A percentile compares a stretch with the other conserved stretches of the same genome.
These are phyloP conservation scores for Ophioninae sp. DNA, from an alignment of 2,888 invertebrate species.

Conservation along the genomic window DNA sequence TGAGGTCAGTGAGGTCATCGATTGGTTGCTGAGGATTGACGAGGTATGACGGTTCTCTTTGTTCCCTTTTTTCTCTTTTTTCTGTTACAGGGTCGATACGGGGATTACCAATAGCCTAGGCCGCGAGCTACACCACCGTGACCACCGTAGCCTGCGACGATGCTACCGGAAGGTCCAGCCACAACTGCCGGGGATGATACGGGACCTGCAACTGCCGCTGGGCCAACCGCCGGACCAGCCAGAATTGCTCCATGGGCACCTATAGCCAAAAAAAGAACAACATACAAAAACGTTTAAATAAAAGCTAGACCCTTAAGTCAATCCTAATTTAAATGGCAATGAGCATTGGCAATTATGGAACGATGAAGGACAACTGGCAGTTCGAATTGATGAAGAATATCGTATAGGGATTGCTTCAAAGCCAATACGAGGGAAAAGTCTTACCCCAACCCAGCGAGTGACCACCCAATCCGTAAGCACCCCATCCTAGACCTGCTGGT, in stretches of 20 bases:
- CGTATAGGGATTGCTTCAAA: not conserved
- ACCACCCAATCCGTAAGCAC: constrained; percentile 60
- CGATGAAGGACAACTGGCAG: too few species aligned
- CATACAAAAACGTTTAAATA: not conserved
- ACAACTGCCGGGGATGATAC: constrained; percentile 76
- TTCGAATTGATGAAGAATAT: not conserved
- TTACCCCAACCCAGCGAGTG: constrained; percentile 51
- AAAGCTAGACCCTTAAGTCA: not conserved
- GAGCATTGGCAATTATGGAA: too few species aligned
- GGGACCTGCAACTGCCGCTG: constrained; percentile 76
- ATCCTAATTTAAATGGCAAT: not conserved
- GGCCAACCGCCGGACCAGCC: constrained; percentile 75
- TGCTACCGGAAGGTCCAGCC: constrained; percentile 78
- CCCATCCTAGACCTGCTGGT: constrained; percentile 63
- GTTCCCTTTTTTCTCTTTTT: not conserved
- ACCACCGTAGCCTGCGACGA: constrained; percentile 73
- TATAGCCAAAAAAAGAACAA: constrained; percentile 33
- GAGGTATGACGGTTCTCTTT: constrained; percentile 38
- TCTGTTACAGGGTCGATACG: not conserved
- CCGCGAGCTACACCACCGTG: constrained; percentile 72
- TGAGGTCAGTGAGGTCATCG: constrained; percentile 66
- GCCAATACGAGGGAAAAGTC: not conserved
- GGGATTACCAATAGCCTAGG: constrained; percentile 70
- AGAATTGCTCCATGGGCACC: constrained; percentile 73
- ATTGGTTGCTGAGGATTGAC: constrained; percentile 47